Conservation (phyloP, 2,113 vertebrate species). For the rabbit (Oryctolagus cuniculus) region DNA sequence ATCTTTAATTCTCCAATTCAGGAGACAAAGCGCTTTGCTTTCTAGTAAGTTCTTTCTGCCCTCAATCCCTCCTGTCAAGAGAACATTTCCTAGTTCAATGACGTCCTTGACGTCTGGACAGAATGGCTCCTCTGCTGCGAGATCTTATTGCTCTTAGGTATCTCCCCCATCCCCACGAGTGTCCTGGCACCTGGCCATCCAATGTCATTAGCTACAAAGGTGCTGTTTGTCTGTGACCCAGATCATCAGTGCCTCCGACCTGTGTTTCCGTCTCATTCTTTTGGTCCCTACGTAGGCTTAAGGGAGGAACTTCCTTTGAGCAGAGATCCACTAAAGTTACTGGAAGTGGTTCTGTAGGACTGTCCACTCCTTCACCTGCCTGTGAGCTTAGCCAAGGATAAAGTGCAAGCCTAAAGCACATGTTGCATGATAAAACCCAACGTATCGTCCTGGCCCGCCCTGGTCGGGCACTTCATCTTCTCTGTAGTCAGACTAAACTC, state of each 20-base stretch:
- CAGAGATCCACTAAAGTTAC: not conserved
- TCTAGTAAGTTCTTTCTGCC: conserved; percentile 27
- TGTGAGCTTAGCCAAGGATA: conserved; percentile 1
- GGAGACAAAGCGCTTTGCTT: conserved; percentile 24
- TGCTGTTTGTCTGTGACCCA: not conserved
- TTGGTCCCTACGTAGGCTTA: not conserved
- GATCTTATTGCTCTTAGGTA: not conserved
- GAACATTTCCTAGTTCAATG: conserved; percentile 52
- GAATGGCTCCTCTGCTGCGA: conserved; percentile 20
- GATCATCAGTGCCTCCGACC: not conserved
- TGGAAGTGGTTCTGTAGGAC: not conserved
- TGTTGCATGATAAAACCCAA: not conserved
- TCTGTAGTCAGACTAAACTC: not conserved
- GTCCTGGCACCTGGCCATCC: not conserved
- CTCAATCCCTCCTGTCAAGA: conserved; percentile 17
- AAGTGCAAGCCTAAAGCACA: conserved; percentile 17
- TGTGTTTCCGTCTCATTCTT: conserved; percentile 11
- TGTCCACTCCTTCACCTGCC: not conserved
- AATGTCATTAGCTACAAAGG: not conserved
- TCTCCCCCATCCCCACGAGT: not conserved
- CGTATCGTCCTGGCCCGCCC: not conserved
- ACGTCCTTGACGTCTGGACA: conserved; percentile 17
- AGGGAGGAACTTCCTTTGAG: not conserved
- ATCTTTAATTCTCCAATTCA: not conserved
- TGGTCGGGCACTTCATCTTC: not conserved